Base-by-base conservation (phyloP, 2,113 vertebrate species). In the Garra rufa region DNA sequence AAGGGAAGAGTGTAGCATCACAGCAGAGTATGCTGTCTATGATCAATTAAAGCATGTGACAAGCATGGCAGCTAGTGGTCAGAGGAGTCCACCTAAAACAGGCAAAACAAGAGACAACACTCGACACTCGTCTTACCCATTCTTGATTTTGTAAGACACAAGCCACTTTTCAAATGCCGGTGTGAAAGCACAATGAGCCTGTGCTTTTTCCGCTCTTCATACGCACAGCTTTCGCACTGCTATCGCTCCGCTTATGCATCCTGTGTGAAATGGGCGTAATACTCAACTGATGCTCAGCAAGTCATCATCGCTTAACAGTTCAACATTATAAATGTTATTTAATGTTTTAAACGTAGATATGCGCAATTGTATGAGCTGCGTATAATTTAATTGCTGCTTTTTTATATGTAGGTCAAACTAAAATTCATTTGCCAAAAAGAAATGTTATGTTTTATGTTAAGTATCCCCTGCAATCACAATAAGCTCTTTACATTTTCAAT, bases 331-430 rank as follows among this genome's bases (percentile, higher is more conserved):
- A 63, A 57, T 59, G 43, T 81, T 71, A 75, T 70, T 77, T 77
- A 6, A 76, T 82, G 61, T 63, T 44, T 76, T 69, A n/a, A 26
- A 30, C 83, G 52, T 74, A 46, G 55, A 57, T 82, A 65, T 67
- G 19, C n/a, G 69, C 67, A 19, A 87, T 19, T 61, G 50, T 73
- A 67, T 26, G 50, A 5, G 59, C 70, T 85, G 30, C 28, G n/a
- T n/a, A 70, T 30, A 34, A 75, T 75, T 71, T 26, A 77, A 44
- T 83, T 79, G 80, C 80, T 85, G 81, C 83, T 76, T 85, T 83
- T 71, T 77, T 67, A 83, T 63, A 61, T 28, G 52, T 69, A 76
- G 80, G 75, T 79, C 74, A 67, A 79, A 44, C 41, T 4, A 55
- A 82, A 43, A 46, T 67, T 10, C 8, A 30, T 81, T 48, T 43